Evolutionary conservation across 2,113 vertebrate species (phyloP), one percentile per base, ranked within the genome.

Genomic region (Triplophysa tibetana): DNA sequence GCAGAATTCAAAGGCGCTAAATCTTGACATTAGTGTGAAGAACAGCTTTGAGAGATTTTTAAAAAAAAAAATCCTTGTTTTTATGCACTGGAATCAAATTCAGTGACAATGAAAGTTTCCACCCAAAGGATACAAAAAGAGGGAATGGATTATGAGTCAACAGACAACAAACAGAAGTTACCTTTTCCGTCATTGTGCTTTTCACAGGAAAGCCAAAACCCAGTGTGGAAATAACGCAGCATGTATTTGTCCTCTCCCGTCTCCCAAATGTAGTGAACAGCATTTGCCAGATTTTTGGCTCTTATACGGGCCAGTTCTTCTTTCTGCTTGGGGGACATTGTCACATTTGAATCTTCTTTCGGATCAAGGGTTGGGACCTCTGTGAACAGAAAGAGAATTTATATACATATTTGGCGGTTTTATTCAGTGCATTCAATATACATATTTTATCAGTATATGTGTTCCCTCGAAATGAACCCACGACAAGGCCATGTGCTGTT

Each of bases 151-250:
- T 33, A 17, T 12, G 16, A 54, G 24, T 19, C 17, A n/a, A n/a
- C n/a, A n/a, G 0, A 29, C 16, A 70, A 54, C 33, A 26, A 43
- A 52, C 14, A 52, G 41, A 43, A 43, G 41, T 52, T 65, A 75
- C 78, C 75, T 26, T 61, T 73, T 92, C 93, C 93, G 72, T 93
- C 91, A 7, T 91, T 90, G 82, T 93, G 93, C 76, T 91, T 93
- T 85, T 95, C 94, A 77, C 94, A 95, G 72, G 94, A 95, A 4
- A 90, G 90, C 94, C 94, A 95, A 86, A 95, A 95, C 38, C 94
- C 94, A 0, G 94, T 95, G 87, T 95, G 93, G 84, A 95, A 95
- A 86, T 94, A 95, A 1, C 93, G 89, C 78, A 93, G 88, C 87
- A 93, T 92, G 86, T 91, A 95, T 79, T 95, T 95, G 87, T 95